phyloP scores from a whole-genome alignment of 2,113 vertebrate species.

The Oenanthe oenanthe region DNA sequence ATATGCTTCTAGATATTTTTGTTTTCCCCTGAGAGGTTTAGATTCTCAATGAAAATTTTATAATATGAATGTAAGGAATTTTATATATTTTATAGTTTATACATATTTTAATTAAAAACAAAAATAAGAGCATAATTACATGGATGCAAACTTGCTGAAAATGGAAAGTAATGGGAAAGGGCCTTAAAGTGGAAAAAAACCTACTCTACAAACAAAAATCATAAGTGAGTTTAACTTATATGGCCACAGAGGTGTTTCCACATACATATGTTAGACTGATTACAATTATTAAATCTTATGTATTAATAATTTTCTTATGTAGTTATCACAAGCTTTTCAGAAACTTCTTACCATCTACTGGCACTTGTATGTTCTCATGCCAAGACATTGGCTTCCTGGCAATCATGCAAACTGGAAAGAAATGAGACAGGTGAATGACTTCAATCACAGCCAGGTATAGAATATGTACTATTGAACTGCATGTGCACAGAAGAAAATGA shows the following conservation, averaged over 20 bases:
- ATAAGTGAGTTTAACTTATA: background rate
- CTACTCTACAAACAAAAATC: background rate
- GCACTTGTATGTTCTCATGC: conserved; percentile 70
- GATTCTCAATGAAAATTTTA: background rate
- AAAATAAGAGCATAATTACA: background rate
- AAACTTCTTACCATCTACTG: conserved; percentile 79
- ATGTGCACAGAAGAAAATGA: background rate
- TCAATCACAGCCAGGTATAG: background rate
- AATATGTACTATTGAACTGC: background rate
- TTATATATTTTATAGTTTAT: background rate
- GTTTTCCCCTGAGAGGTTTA: background rate
- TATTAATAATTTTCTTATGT: background rate
- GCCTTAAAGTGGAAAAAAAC: background rate
- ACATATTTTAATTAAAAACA: background rate
- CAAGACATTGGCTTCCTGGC: conserved; percentile 85
- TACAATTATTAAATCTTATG: background rate
- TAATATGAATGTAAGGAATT: background rate
- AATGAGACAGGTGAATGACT: background rate
- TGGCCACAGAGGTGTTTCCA: background rate
- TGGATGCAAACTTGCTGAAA: background rate
- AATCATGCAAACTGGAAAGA: conserved; percentile 77
- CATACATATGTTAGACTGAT: background rate
- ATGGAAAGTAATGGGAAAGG: background rate
- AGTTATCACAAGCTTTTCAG: background rate
- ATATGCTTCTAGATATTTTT: background rate